phyloP scores from a whole-genome alignment of 2,888 invertebrate species.

The Plusia festucae region DNA sequence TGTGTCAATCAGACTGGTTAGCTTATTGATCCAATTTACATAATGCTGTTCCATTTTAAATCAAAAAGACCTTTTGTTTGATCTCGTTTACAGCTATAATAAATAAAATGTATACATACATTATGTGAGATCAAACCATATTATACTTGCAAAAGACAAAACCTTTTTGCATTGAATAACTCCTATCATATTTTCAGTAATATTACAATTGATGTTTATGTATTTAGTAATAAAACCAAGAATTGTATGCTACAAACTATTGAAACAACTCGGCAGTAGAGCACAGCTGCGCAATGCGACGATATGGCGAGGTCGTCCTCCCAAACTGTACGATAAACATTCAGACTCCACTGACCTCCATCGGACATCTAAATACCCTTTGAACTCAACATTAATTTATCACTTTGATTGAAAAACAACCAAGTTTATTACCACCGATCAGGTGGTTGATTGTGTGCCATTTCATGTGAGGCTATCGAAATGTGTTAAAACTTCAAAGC shows the following conservation, averaged over 20 bases:
- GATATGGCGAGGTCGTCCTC: constrained; percentile 72
- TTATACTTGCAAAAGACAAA: neutral
- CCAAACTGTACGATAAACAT: constrained; percentile 66
- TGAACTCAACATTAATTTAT: constrained; percentile 30
- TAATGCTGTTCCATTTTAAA: neutral
- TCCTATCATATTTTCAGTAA: neutral
- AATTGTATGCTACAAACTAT: constrained; percentile 26
- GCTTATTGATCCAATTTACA: neutral
- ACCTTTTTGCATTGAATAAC: neutral
- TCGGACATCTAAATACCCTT: constrained; percentile 48
- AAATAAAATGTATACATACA: too few relatives aligned
- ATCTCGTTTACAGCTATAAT: too few relatives aligned
- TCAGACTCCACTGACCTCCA: constrained; percentile 65
- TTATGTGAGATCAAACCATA: neutral
- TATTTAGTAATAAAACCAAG: neutral
- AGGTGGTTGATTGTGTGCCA: too few relatives aligned
- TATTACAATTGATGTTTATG: neutral
- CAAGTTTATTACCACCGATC: constrained; percentile 22
- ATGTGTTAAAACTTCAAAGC: neutral
- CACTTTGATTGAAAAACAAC: constrained; percentile 23
- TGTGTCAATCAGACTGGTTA: neutral
- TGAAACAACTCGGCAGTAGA: constrained; percentile 47
- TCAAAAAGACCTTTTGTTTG: too few relatives aligned
- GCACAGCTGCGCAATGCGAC: constrained; percentile 76
- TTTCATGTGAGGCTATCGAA: neutral